phyloP scores from a whole-genome alignment of 2,888 invertebrate genomes.

The Andrena dorsata region DNA sequence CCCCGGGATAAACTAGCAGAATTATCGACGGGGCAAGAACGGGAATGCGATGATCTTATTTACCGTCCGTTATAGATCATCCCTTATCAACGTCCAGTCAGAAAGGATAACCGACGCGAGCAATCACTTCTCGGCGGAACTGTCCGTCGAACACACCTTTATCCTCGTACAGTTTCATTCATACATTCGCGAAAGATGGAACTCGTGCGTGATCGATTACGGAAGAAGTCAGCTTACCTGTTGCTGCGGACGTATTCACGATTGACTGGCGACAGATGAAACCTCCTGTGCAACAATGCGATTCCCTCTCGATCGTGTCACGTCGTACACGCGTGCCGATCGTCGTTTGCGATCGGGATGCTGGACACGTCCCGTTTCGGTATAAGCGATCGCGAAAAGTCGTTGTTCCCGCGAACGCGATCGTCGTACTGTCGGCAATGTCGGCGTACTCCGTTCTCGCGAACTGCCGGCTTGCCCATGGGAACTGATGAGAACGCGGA shows the following conservation, averaged over 20 bases:
- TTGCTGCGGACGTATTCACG: slow-evolving; percentile 1
- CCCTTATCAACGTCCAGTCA: background rate
- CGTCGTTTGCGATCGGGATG: slow-evolving; percentile 26
- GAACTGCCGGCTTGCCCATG: slow-evolving; percentile 56
- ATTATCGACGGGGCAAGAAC: slow-evolving; percentile 16
- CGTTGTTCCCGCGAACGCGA: slow-evolving; percentile 55
- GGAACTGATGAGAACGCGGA: slow-evolving; percentile 28
- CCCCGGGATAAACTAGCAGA: background rate
- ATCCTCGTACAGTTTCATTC: background rate
- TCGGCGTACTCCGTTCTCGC: slow-evolving; percentile 40
- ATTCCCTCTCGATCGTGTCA: slow-evolving; percentile 11
- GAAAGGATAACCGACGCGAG: background rate
- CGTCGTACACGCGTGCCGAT: slow-evolving; percentile 22
- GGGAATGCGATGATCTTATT: slow-evolving; percentile 6
- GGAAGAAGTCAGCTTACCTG: slow-evolving; percentile 29
- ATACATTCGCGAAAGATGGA: background rate
- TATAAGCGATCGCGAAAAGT: slow-evolving; percentile 44
- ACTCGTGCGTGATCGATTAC: background rate
- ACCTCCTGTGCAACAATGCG: slow-evolving; percentile 13
- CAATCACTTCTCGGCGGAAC: background rate
- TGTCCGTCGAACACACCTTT: background rate
- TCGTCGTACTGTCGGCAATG: slow-evolving; percentile 47
- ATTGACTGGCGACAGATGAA: slow-evolving; percentile 19
- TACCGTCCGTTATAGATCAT: background rate
- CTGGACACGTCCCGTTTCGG: slow-evolving; percentile 29